A percentile compares a stretch with the other conserved stretches of the same genome.
phyloP scores from a whole-genome alignment of 1,140 invertebrate species.

The Zaprionus gabonicus region DNA sequence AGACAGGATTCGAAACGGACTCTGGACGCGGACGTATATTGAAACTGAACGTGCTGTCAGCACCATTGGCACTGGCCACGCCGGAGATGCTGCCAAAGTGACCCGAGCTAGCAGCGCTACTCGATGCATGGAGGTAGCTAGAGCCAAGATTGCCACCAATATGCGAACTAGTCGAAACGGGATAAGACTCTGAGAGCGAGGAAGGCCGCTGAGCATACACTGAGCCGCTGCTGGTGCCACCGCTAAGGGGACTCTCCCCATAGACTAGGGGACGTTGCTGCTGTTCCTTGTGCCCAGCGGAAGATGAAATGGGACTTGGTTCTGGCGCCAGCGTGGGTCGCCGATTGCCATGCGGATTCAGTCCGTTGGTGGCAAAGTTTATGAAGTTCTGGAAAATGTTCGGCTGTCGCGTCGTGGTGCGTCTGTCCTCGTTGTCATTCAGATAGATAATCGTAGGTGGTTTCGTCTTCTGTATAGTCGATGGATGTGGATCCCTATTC shows the following conservation, averaged over 20 bases:
- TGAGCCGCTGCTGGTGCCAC: slow-evolving; percentile 12
- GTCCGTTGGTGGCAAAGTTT: slow-evolving; percentile 64
- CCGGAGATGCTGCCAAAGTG: slow-evolving; percentile 73
- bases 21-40: slow-evolving; percentile 76
- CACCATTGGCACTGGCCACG: slow-evolving; percentile 74
- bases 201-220: slow-evolving; percentile 44
- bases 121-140: slow-evolving; percentile 67
- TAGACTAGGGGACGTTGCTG: slow-evolving; percentile 48
- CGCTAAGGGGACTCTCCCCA: slow-evolving; percentile 56
- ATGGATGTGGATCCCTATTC: slow-evolving; percentile 22
- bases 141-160: slow-evolving; percentile 45
- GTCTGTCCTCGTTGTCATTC: slow-evolving; percentile 67
- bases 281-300: slow-evolving; percentile 32
- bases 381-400: slow-evolving; percentile 77
- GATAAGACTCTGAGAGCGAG: slow-evolving; percentile 39
- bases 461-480: slow-evolving; percentile 61
- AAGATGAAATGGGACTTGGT: slow-evolving; percentile 35
- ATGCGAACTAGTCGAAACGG: slow-evolving; percentile 51
- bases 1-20: slow-evolving; percentile 11
- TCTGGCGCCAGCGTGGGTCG: slow-evolving; percentile 46
- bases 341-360: slow-evolving; percentile 54
- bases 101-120: slow-evolving; percentile 64
- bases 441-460: slow-evolving; percentile 81
- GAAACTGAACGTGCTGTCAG: slow-evolving; percentile 79
- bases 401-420: slow-evolving; percentile 64